Evolutionary conservation across 2,888 invertebrate genomes (phyloP).

Genomic region (Drosophila pseudotalamancana): DNA sequence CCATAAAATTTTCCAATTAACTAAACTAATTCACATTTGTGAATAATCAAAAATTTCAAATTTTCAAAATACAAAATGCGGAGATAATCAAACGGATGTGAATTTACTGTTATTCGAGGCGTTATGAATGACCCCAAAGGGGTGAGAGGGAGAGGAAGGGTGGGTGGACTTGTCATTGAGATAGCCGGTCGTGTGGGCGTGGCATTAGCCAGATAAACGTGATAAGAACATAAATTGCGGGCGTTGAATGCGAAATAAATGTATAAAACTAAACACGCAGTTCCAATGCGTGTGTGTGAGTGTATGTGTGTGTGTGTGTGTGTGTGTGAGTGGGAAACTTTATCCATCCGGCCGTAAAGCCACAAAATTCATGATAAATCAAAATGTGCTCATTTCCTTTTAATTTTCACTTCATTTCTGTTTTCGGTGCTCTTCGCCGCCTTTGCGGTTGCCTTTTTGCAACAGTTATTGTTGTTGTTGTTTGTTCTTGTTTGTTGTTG

Average conservation of each 20-base stretch:
- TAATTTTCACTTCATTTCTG: constrained; percentile 69
- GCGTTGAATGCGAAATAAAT: constrained; percentile 43
- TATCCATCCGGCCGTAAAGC: constrained; percentile 41
- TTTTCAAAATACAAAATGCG: constrained; percentile 1
- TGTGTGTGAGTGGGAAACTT: constrained; percentile 6
- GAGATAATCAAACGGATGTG: constrained; percentile 32
- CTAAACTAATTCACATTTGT: constrained; percentile 17
- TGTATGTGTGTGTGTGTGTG: neutral
- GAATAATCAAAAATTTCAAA: constrained; percentile 7
- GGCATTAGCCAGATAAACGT: constrained; percentile 20
- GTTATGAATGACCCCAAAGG: neutral
- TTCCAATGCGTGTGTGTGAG: neutral
- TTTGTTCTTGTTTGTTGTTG: constrained; percentile 15
- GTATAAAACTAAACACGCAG: constrained; percentile 48
- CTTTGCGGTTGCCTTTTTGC: constrained; percentile 6
- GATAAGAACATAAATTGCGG: constrained; percentile 49
- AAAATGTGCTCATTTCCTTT: constrained; percentile 79
- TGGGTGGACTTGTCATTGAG: neutral
- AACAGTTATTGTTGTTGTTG: constrained; percentile 11
- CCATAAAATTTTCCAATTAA: constrained; percentile 15
- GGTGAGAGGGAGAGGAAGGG: no score
- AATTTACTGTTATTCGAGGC: constrained; percentile 9
- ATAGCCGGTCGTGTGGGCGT: constrained; percentile 9
- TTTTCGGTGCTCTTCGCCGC: constrained; percentile 10
- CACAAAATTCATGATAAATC: constrained; percentile 75